Base-by-base conservation (phyloP, 2,113 vertebrate species). In the Rhegmatorhina hoffmannsi region DNA sequence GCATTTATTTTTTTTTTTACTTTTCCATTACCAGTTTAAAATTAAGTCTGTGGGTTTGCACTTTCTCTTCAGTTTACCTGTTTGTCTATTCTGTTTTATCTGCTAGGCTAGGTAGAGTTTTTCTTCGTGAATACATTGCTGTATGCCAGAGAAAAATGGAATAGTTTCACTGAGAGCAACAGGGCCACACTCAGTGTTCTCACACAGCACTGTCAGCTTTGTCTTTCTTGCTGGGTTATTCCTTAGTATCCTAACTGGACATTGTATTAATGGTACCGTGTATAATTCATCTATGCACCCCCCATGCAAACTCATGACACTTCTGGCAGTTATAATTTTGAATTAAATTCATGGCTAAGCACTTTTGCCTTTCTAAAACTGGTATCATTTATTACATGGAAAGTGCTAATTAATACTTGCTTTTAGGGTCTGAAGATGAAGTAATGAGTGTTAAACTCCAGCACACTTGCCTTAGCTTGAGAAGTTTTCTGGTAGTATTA, bases 81-180 rank as follows among this genome's bases (percentile, higher is more conserved):
- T 52, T 93, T 70, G 90, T 77, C 86, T 84, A 93, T 95, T 96
- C 95, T 86, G 83, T 92, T 95, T 95, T 88, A 95, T 94, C 88
- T 93, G 47, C 83, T 59, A 63, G 29, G 47, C 46, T 74, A 93
- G 79, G 90, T 80, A 68, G 77, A 94, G 11, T 89, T 90, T 86
- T 86, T 86, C 83, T 77, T 92, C 83, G 67, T 63, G 59, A 93
- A 92, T 84, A 92, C 34, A 34, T 47, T 93, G 94, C 72, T 31
- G 7, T 34, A 74, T 31, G 33, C 38, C 4, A 4, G 47, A 93
- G 38, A 34, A 63, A 96, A 92, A 85, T 47, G 43, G 63, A 70
- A 83, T 6, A 20, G 55, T 67, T 91, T 76, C 78, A 82, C 31
- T 7, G 43, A 85, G 46, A 87, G 70, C 67, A 91, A 50, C 0